These are phyloP conservation scores for Drosophila eohydei DNA, from an alignment of 2,888 invertebrate species.

Conservation along the genomic window DNA sequence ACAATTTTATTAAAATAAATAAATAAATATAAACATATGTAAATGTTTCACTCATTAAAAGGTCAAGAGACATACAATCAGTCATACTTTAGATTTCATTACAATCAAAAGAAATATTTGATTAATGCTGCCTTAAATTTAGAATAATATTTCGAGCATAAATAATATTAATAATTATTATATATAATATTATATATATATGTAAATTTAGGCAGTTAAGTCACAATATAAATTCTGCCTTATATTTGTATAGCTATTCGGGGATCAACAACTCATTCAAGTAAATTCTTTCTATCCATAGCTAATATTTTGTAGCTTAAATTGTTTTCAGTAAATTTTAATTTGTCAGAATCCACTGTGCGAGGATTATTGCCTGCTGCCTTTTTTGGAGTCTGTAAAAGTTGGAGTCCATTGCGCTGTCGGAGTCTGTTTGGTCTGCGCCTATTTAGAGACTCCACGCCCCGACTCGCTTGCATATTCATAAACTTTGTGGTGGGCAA, in stretches of 20 bases:
- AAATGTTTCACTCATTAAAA: no score
- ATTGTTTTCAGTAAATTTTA: neutral
- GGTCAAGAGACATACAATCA: no score
- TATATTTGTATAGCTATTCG: neutral
- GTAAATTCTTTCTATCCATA: neutral
- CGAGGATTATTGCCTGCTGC: slow-evolving; percentile 41
- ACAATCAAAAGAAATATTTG: no score
- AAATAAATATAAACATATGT: no score
- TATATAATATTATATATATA: neutral
- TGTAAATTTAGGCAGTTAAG: neutral
- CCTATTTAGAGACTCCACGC: slow-evolving; percentile 64
- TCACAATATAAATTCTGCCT: no score
- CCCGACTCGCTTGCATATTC: slow-evolving; percentile 72
- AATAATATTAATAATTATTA: neutral
- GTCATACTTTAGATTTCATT: no score
- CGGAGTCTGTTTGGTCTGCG: slow-evolving; percentile 25
- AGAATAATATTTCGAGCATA: neutral
- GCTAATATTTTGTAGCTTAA: no score
- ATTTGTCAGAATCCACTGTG: slow-evolving; percentile 33
- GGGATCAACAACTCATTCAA: neutral
- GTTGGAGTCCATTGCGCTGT: slow-evolving; percentile 5
- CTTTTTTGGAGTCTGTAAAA: slow-evolving; percentile 30
- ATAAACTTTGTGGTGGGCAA: slow-evolving; percentile 57
- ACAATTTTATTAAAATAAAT: no score
- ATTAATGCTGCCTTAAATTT: no score